Evolutionary conservation across 1,140 invertebrate genomes (phyloP).

Genomic region (Hylaeus volcanicus): DNA sequence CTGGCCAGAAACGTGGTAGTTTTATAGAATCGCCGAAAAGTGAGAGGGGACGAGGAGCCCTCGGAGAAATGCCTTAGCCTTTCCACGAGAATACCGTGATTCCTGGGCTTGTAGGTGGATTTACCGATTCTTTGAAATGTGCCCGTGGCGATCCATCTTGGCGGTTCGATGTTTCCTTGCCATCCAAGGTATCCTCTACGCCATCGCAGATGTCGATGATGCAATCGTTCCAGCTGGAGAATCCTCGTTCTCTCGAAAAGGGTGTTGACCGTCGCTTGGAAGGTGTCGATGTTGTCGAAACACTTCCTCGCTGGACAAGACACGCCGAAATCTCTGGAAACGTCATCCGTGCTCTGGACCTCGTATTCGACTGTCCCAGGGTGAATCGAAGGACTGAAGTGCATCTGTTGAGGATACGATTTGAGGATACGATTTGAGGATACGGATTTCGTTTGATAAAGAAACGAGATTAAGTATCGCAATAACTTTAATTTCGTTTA

Average conservation of each 20-base stretch:
- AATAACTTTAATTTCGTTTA: too few relatives aligned
- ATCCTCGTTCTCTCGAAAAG: not conserved
- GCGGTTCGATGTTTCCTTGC: conserved; percentile 15
- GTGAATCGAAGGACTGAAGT: too few relatives aligned
- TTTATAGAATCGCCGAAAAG: conserved; percentile 52
- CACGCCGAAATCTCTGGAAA: too few relatives aligned
- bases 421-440: too few relatives aligned
- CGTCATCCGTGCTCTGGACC: too few relatives aligned
- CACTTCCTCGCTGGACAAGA: too few relatives aligned
- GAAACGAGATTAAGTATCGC: too few relatives aligned
- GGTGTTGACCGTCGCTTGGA: not conserved
- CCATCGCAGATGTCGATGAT: not conserved
- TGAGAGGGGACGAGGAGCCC: not conserved
- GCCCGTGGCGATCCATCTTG: conserved; percentile 28
- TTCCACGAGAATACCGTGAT: conserved; percentile 32
- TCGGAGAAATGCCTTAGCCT: conserved; percentile 20
- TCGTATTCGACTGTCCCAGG: too few relatives aligned
- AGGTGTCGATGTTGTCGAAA: not conserved
- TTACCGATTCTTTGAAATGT: conserved; percentile 26
- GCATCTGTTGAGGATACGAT: too few relatives aligned
- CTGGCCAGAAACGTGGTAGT: conserved; percentile 54
- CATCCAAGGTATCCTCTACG: not conserved
- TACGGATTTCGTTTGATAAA: too few relatives aligned
- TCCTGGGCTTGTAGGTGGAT: conserved; percentile 5
- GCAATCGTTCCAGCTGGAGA: not conserved